A percentile compares a stretch with the other conserved stretches of the same genome.
phyloP scores from a whole-genome alignment of 2,113 vertebrate species.

The Prochilodus magdalenae region DNA sequence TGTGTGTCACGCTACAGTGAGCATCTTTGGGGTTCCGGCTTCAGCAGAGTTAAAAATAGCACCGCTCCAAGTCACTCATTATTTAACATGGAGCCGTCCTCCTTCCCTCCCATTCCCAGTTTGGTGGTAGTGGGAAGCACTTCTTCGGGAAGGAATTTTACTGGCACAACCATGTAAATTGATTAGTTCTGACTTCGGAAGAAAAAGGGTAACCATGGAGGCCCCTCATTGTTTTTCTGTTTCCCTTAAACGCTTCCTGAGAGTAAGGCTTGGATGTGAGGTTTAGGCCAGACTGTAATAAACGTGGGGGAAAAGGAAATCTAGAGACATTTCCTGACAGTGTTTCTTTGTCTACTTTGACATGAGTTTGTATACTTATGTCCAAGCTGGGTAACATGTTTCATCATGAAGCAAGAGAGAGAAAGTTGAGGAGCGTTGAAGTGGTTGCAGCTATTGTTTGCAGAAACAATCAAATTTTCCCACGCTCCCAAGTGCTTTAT shows the following conservation, averaged over 20 bases:
- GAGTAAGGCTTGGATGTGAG: not conserved
- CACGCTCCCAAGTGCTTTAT: too few relatives aligned
- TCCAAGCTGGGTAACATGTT: not conserved
- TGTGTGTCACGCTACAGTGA: slow-evolving; percentile 61
- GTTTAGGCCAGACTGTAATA: not conserved
- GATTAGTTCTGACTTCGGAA: not conserved
- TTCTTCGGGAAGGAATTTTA: slow-evolving; percentile 10
- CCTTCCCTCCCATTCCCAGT: slow-evolving; percentile 13
- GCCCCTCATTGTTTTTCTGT: not conserved
- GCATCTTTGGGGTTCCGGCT: slow-evolving; percentile 61
- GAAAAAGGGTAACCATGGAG: not conserved
- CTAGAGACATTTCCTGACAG: not conserved
- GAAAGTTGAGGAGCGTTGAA: too few relatives aligned
- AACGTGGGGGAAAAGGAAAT: not conserved
- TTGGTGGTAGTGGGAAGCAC: slow-evolving; percentile 9
- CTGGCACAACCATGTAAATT: not conserved
- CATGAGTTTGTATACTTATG: not conserved
- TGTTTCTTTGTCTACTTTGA: not conserved
- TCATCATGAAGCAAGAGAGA: not conserved
- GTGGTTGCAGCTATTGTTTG: too few relatives aligned
- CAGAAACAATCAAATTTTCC: too few relatives aligned
- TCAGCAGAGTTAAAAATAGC: slow-evolving; percentile 70
- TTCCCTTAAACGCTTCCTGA: not conserved
- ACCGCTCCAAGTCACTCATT: slow-evolving; percentile 57
- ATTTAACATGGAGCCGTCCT: slow-evolving; percentile 52